Evolutionary conservation across 1,140 invertebrate genomes (phyloP), one percentile per base, ranked within the genome.

Genomic region (Parapsyche elsis): DNA sequence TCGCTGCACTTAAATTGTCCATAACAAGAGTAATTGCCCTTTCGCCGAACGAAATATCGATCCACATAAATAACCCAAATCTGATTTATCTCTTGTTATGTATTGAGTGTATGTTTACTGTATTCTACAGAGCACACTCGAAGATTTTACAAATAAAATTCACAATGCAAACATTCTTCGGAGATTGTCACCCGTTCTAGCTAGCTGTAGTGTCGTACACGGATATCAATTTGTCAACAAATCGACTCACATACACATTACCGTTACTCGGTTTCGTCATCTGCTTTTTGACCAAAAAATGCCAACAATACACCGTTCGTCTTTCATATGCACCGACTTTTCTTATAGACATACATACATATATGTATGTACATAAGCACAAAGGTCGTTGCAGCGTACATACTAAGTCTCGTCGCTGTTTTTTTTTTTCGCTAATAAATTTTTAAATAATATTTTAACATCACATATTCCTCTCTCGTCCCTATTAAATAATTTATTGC

Each of bases 211-310:
- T 38, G 5, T 23, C 9, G 64, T 26, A 26, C 64, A 26, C 64
- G 64, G 64, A 67, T 67, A 67, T 67, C 24, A 67, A 67, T 67
- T 61, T 67, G 64, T 67, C 64, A 67, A 67, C 64, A 67, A 67
- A 67, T 67, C 64, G 64, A 26, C 64, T 67, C 64, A 26, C 64
- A 67, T 67, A 67, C 64, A 5, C 23, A 26, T 24, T 67, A 67
- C 64, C 64, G 64, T 67, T 67, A 67, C 23, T 5, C 64, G 21
- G 64, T 67, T 67, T 67, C 64, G 24, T 67, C 64, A 67, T 67
- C 23, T 67, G 24, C 64, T 67, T 30, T 67, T 26, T 67, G 64
- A 67, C 64, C 21, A 67, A 67, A 67, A 67, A 67, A 67, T 26
- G 23, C 64, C 64, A 26, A 67, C 64, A 67, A 67, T 67, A 67